A percentile compares a stretch with the other conserved stretches of the same genome.
Evolutionary conservation across 2,113 vertebrate genomes (phyloP).

Genomic region (Ranitomeya variabilis): DNA sequence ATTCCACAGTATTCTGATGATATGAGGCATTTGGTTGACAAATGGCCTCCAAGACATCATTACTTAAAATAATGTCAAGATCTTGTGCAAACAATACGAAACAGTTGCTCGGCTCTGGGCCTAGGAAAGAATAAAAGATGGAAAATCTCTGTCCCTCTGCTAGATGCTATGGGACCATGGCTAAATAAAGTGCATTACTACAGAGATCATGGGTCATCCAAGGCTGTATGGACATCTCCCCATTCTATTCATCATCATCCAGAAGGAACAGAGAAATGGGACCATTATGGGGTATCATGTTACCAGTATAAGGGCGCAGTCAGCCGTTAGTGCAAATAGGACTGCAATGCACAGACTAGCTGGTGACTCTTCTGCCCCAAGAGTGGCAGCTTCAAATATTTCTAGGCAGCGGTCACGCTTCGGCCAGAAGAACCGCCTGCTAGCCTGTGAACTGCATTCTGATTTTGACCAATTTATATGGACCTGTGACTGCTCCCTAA

Average conservation of each 20-base stretch:
- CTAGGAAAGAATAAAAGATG: conserved; percentile 13
- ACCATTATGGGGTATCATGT: neutral
- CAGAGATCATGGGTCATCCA: neutral
- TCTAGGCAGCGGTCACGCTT: no score
- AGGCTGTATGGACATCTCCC: no score
- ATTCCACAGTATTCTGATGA: conserved; percentile 53
- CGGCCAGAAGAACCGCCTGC: no score
- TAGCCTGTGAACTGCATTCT: no score
- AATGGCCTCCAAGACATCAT: conserved; percentile 50
- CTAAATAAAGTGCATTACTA: neutral
- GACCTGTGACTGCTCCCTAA: no score
- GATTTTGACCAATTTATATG: no score
- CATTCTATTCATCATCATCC: no score
- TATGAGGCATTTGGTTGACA: conserved; percentile 53
- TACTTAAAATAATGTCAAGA: conserved; percentile 53
- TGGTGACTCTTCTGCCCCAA: no score
- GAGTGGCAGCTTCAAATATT: no score
- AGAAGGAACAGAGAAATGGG: no score
- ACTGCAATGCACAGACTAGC: no score
- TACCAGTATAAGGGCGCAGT: neutral
- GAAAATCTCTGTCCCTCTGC: neutral
- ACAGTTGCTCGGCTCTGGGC: conserved; percentile 42
- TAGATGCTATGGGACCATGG: neutral
- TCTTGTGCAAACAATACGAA: conserved; percentile 56
- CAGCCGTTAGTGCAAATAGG: no score